These are phyloP conservation scores for Hydrozoanthus gracilis DNA, from an alignment of 92 coral and sea anemone species.

Conservation along the genomic window DNA sequence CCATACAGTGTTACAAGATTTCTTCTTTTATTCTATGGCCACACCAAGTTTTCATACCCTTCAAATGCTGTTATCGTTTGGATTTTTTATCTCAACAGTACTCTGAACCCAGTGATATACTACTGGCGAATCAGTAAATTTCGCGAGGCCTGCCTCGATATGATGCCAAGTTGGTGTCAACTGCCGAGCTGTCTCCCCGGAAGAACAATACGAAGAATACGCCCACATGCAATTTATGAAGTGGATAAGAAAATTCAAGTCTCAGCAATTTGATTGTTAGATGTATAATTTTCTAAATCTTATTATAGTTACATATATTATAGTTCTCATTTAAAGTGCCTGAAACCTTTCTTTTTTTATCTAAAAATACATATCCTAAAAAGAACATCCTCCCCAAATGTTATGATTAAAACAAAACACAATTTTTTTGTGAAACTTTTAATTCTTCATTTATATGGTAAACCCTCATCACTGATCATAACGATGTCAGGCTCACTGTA, in stretches of 20 bases:
- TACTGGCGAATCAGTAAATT: conserved; percentile 91
- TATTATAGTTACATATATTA: background rate
- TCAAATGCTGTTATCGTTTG: conserved; percentile 70
- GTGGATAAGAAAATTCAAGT: conserved; percentile 81
- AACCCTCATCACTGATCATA: no score
- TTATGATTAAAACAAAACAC: no score
- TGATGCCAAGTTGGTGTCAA: conserved; percentile 95
- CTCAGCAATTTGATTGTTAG: conserved; percentile 61
- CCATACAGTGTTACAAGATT: conserved; percentile 77
- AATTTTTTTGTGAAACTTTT: no score
- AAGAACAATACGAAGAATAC: conserved; percentile 91
- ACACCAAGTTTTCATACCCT: conserved; percentile 56
- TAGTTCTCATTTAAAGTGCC: background rate
- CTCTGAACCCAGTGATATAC: conserved; percentile 91
- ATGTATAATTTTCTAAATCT: background rate
- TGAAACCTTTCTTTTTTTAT: no score
- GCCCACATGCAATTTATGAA: conserved; percentile 94
- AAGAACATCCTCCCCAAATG: no score
- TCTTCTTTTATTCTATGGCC: conserved; percentile 65
- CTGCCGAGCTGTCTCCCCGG: conserved; percentile 91
- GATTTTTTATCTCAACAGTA: conserved; percentile 86
- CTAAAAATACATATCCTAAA: no score
- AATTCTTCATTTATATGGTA: no score
- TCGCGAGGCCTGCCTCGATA: conserved; percentile 94
- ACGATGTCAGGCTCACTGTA: no score